phyloP scores from a whole-genome alignment of 2,888 invertebrate genomes.

The Drosophila rellima region DNA sequence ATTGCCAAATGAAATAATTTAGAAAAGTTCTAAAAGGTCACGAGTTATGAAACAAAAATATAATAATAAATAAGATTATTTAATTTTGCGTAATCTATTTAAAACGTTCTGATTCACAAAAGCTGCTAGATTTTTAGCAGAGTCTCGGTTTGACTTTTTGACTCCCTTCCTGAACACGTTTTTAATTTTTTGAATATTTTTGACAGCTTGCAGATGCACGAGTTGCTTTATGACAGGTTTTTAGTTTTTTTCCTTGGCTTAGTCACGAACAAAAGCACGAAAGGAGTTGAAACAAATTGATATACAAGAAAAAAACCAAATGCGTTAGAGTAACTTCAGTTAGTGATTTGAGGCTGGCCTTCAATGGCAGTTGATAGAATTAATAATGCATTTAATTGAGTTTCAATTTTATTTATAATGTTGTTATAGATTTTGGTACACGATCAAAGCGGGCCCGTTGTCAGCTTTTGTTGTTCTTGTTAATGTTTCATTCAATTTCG shows the following conservation, averaged over 20 bases:
- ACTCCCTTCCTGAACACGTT: neutral
- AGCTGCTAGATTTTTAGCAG: neutral
- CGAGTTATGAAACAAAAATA: neutral
- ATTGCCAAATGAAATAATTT: neutral
- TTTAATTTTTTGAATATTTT: slow-evolving; percentile 1
- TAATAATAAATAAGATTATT: slow-evolving; percentile 8
- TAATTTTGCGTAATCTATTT: slow-evolving; percentile 6
- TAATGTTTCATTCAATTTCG: slow-evolving; percentile 28
- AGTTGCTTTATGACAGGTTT: slow-evolving; percentile 41
- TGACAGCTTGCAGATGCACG: slow-evolving; percentile 19
- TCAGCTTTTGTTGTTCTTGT: slow-evolving; percentile 29
- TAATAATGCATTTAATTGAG: slow-evolving; percentile 28
- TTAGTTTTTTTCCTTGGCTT: slow-evolving; percentile 2
- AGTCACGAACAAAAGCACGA: slow-evolving; percentile 2
- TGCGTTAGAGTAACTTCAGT: neutral
- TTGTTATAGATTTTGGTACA: slow-evolving; percentile 48
- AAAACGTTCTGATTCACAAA: slow-evolving; percentile 5
- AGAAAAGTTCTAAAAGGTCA: neutral
- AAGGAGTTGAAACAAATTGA: neutral
- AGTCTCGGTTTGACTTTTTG: slow-evolving; percentile 1
- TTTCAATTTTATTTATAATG: slow-evolving; percentile 52
- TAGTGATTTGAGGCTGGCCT: slow-evolving; percentile 15
- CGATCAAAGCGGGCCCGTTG: slow-evolving; percentile 27
- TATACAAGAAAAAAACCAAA: neutral
- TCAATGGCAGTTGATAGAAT: slow-evolving; percentile 33